Percentiles rank a stretch among this genome's conserved stretches.
These are phyloP conservation scores for Vanessa tameamea DNA, from an alignment of 1,140 invertebrate genomes.

Conservation along the genomic window DNA sequence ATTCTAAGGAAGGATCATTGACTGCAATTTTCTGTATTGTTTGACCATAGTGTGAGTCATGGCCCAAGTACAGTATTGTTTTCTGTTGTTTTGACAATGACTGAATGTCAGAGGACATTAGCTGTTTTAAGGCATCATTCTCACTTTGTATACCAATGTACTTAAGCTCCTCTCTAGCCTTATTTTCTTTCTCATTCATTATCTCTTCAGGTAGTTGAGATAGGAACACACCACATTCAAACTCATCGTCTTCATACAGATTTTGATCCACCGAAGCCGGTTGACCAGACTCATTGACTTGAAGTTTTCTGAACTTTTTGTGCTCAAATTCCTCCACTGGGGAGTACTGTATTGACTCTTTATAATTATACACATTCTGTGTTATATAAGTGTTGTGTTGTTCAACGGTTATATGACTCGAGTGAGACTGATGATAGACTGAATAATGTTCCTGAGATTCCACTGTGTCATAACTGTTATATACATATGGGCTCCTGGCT, in stretches of 20 bases:
- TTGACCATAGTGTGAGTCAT: slow-evolving; percentile 59
- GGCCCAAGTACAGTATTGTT: slow-evolving; percentile 65
- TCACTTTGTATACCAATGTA: slow-evolving; percentile 52
- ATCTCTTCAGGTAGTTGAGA: slow-evolving; percentile 63
- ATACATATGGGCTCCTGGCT: slow-evolving; percentile 59
- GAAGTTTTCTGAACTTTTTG: slow-evolving; percentile 53
- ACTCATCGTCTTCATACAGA: slow-evolving; percentile 58
- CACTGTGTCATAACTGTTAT: slow-evolving; percentile 54
- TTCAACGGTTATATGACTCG: slow-evolving; percentile 57
- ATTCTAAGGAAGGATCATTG: slow-evolving; percentile 59
- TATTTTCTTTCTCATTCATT: slow-evolving; percentile 56
- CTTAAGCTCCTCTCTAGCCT: slow-evolving; percentile 48
- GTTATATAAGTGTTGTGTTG: slow-evolving; percentile 67
- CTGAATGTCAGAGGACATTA: slow-evolving; percentile 69
- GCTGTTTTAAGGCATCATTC: slow-evolving; percentile 65
- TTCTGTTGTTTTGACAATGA: slow-evolving; percentile 59
- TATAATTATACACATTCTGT: slow-evolving; percentile 65
- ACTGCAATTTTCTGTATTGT: slow-evolving; percentile 70
- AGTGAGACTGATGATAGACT: slow-evolving; percentile 44
- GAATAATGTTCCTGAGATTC: slow-evolving; percentile 47
- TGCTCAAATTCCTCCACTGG: slow-evolving; percentile 52
- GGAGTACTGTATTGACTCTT: slow-evolving; percentile 51
- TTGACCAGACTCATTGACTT: slow-evolving; percentile 35
- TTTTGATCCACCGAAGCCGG: slow-evolving; percentile 22
- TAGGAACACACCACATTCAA: slow-evolving; percentile 57